A percentile compares a stretch with the other conserved stretches of the same genome.
phyloP scores from a whole-genome alignment of 2,888 invertebrate species.

The Melanchra persicariae region DNA sequence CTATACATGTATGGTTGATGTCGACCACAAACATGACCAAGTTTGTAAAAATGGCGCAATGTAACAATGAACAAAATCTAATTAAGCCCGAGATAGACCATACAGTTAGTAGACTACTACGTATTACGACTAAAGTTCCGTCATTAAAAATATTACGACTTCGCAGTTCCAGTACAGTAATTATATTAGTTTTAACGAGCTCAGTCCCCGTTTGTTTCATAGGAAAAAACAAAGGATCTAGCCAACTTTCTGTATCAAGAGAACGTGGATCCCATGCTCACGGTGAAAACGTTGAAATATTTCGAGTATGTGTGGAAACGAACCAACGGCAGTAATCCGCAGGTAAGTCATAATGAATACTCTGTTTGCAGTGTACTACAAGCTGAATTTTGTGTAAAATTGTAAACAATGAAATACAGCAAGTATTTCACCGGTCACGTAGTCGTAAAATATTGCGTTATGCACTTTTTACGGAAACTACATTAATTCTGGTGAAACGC shows the following conservation, averaged over 20 bases:
- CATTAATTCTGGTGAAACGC: slow-evolving; percentile 55
- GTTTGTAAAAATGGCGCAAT: slow-evolving; percentile 28
- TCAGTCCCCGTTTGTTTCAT: slow-evolving; percentile 69
- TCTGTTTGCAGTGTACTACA: background rate
- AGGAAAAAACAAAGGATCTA: slow-evolving; percentile 87
- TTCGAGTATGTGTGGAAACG: slow-evolving; percentile 90
- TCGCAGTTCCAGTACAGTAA: slow-evolving; percentile 72
- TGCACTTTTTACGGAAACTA: slow-evolving; percentile 53
- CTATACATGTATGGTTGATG: background rate
- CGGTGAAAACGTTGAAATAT: slow-evolving; percentile 85
- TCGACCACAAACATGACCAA: background rate
- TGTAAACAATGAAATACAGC: slow-evolving; percentile 45
- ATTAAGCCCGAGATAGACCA: slow-evolving; percentile 56
- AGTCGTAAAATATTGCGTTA: slow-evolving; percentile 49
- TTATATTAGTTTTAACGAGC: slow-evolving; percentile 83
- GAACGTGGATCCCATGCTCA: slow-evolving; percentile 84
- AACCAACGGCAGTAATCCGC: slow-evolving; percentile 88
- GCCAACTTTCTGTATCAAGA: slow-evolving; percentile 86
- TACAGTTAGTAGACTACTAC: slow-evolving; percentile 50
- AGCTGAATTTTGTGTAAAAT: slow-evolving; percentile 25
- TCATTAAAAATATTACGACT: slow-evolving; percentile 81
- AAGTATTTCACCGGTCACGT: slow-evolving; percentile 45
- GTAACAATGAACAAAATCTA: slow-evolving; percentile 62
- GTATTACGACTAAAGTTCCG: slow-evolving; percentile 73
- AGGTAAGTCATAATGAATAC: slow-evolving; percentile 73